Base-by-base conservation (phyloP, 2,113 vertebrate species). In the Aix galericulata region DNA sequence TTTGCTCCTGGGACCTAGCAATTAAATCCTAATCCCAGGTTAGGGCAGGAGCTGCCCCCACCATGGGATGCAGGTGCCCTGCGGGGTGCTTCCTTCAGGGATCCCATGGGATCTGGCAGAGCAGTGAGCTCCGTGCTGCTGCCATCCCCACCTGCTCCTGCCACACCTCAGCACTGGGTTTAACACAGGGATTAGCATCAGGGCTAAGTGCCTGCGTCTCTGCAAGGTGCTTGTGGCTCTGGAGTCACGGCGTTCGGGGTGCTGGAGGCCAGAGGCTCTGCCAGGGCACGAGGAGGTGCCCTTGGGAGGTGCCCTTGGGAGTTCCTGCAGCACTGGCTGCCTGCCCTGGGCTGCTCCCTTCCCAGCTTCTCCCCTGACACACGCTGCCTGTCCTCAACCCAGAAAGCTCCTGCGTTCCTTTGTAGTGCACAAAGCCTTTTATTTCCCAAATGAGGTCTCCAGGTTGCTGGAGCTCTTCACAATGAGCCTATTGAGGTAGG, bases 131-230 rank as follows among this genome's bases (percentile, higher is more conserved):
- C 36, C 38, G 25, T 20, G 34, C 60, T 25, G 36, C 38, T 2
- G 10, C 10, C 17, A 32, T 53, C 71, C 34, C 22, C 62, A 42
- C 21, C 56, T 71, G 62, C 14, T 86, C 32, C 56, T 0, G 0
- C 5, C 3, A 48, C 77, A 38, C 27, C 29, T 2, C 1, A 0
- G n/a, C n/a, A 22, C 67, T 9, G 44, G 44, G 25, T n/a, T 23
- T 17, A 34, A 25, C 13, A 11, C 21, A 4, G 46, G 26, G 10
- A 13, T 25, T 58, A 58, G 31, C 36, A 29, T 56, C 31, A 40
- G 20, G 55, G 72, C 55, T 31, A 20, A 18, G 31, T 55, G 44
- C 26, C 55, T 46, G 11, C 13, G 14, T 31, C 25, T 26, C 40
- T 34, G 16, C 5, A 8, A 25, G 7, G 46, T 14, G 68, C 68